A percentile compares a stretch with the other conserved stretches of the same genome.
phyloP scores from a whole-genome alignment of 1,140 invertebrate genomes.

The Littorina saxatilis region DNA sequence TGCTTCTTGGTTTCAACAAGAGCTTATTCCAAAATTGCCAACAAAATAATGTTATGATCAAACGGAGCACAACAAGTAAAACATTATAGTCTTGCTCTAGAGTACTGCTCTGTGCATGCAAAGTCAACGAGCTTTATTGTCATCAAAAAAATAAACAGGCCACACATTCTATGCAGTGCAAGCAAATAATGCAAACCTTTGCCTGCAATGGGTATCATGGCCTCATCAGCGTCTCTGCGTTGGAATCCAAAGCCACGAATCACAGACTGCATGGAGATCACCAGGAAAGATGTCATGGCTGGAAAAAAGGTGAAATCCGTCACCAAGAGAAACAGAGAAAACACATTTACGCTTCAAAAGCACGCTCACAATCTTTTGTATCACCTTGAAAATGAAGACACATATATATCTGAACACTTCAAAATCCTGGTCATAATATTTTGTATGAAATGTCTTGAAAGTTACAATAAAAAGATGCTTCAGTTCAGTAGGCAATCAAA shows the following conservation, averaged over 20 bases:
- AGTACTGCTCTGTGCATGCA: too few relatives aligned
- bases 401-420: too few relatives aligned
- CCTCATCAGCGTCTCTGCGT: conserved; percentile 87
- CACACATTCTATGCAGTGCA: too few relatives aligned
- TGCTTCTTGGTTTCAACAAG: too few relatives aligned
- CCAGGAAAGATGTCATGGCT: conserved; percentile 87
- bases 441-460: too few relatives aligned
- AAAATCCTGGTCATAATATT: not conserved
- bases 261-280: conserved; percentile 92
- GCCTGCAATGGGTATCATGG: conserved; percentile 93
- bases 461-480: not conserved
- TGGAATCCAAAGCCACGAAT: conserved; percentile 86
- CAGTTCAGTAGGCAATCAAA: not conserved
- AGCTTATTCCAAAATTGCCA: too few relatives aligned
- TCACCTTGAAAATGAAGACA: not conserved
- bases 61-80: too few relatives aligned
- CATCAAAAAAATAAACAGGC: too few relatives aligned
- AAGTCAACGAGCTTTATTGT: too few relatives aligned
- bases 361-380: not conserved
- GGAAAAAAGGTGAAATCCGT: conserved; percentile 29
- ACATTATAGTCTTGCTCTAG: too few relatives aligned
- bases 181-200: conserved; percentile 44
- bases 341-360: too few relatives aligned
- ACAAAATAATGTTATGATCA: too few relatives aligned
- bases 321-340: not conserved